Evolutionary conservation across 1,140 invertebrate genomes (phyloP), one percentile per base, ranked within the genome.

Genomic region (Listronotus bonariensis): DNA sequence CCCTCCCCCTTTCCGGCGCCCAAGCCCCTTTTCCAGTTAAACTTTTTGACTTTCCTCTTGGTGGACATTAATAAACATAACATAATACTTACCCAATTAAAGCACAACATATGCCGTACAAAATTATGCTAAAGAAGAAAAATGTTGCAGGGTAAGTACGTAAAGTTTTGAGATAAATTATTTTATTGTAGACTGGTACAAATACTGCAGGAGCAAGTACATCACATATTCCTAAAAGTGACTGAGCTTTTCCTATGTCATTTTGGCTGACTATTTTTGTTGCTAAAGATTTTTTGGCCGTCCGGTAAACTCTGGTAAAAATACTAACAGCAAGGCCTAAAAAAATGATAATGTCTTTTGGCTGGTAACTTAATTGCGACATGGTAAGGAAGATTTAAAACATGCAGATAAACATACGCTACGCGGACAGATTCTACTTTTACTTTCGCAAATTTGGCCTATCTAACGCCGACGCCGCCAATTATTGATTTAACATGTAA

Each of bases 201-300:
- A 82, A 80, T 31, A 82, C 68, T 0, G 80, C 78, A 0, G 81
- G 81, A 4, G 80, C 73, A 5, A 85, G 49, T 0, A 81, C 77
- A 72, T 85, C 84, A n/a, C 79, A 77, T 17, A 85, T 78, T 0
- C 82, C 82, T 26, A 85, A 80, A 6, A 85, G 60, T 1, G 84
- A 84, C 63, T 82, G 82, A 65, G 83, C 82, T 76, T 83, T 84
- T 14, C 82, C 84, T 80, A 80, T 71, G 77, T 84, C 79, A 40
- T 82, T 78, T 18, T 76, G 75, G 9, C 78, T 72, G 3, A 85
- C 83, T 3, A 85, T 76, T 76, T 87, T 86, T 1, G 85, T 85
- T 0, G 83, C 82, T 51, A 86, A 68, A 3, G 85, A 84, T 66
- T 83, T 77, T 26, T 85, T 80, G 1, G 81, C 81, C 4, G 83